A percentile compares a stretch with the other conserved stretches of the same genome.
These are phyloP conservation scores for Drosophila varians DNA, from an alignment of 1,140 invertebrate genomes.

Conservation along the genomic window DNA sequence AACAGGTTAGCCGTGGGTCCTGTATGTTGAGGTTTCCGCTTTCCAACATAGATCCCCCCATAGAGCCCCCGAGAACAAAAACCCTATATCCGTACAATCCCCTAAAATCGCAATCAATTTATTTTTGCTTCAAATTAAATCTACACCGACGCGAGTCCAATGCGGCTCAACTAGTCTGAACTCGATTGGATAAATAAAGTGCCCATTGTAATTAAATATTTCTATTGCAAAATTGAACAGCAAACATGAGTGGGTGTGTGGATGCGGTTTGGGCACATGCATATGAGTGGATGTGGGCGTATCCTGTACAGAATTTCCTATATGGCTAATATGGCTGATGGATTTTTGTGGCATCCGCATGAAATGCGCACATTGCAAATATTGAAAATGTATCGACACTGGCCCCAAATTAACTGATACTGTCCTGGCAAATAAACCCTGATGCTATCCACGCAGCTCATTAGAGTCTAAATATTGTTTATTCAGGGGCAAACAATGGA, in stretches of 20 bases:
- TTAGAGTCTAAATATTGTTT: constrained; percentile 16
- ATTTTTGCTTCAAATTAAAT: constrained; percentile 22
- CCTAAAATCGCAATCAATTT: constrained; percentile 35
- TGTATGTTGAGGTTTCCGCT: constrained; percentile 7
- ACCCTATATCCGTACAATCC: constrained; percentile 5
- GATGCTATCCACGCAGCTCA: constrained; percentile 11
- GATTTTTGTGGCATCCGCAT: constrained; percentile 33
- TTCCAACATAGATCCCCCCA: constrained; percentile 26
- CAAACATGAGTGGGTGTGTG: constrained; percentile 17
- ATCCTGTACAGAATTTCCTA: constrained; percentile 5
- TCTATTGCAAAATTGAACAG: constrained; percentile 54
- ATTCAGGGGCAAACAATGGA: not conserved
- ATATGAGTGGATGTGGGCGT: constrained; percentile 5
- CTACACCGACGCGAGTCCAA: constrained; percentile 4
- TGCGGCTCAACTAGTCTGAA: constrained; percentile 1
- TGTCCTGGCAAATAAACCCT: constrained; percentile 26
- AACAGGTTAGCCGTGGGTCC: constrained; percentile 14
- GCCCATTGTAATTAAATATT: constrained; percentile 77
- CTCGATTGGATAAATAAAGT: constrained; percentile 58
- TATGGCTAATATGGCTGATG: constrained; percentile 17
- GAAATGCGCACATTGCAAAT: constrained; percentile 47
- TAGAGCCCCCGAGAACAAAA: constrained; percentile 3
- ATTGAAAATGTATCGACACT: constrained; percentile 34
- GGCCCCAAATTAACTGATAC: constrained; percentile 36
- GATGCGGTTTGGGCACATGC: not conserved